These are phyloP conservation scores for Papilio polytes DNA, from an alignment of 1,140 invertebrate genomes.

Conservation along the genomic window DNA sequence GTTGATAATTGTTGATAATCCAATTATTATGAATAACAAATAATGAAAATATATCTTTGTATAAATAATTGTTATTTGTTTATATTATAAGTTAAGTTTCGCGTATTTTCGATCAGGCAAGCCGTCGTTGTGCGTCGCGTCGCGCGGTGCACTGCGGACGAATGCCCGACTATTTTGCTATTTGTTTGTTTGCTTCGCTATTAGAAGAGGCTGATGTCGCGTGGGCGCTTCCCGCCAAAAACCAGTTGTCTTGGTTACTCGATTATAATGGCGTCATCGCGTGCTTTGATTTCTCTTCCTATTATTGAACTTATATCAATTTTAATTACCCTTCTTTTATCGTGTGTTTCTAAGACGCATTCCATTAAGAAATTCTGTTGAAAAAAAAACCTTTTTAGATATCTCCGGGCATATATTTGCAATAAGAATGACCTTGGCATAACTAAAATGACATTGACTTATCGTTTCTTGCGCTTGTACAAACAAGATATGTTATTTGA, in stretches of 20 bases:
- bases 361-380: no score
- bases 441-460: not conserved
- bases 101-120: slow-evolving; percentile 68
- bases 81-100: slow-evolving; percentile 54
- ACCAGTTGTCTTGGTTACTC: slow-evolving; percentile 75
- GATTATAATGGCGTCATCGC: slow-evolving; percentile 61
- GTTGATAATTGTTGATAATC: not conserved
- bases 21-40: not conserved
- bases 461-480: not conserved
- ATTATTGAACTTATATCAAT: slow-evolving; percentile 18
- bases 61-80: slow-evolving; percentile 48
- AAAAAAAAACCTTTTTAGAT: no score
- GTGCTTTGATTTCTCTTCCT: slow-evolving; percentile 45
- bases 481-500: not conserved
- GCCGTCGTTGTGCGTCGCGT: slow-evolving; percentile 72
- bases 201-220: slow-evolving; percentile 50
- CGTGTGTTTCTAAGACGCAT: no score
- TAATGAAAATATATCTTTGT: slow-evolving; percentile 9
- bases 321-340: not conserved
- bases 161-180: slow-evolving; percentile 61
- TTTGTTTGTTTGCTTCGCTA: slow-evolving; percentile 48
- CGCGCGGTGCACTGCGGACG: slow-evolving; percentile 80
- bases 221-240: slow-evolving; percentile 76
- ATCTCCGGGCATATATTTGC: no score
- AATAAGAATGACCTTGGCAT: not conserved